Percentiles rank a stretch among this genome's conserved stretches.
Evolutionary conservation across 1,140 invertebrate species (phyloP).

Genomic region (Drosophila takahashii): DNA sequence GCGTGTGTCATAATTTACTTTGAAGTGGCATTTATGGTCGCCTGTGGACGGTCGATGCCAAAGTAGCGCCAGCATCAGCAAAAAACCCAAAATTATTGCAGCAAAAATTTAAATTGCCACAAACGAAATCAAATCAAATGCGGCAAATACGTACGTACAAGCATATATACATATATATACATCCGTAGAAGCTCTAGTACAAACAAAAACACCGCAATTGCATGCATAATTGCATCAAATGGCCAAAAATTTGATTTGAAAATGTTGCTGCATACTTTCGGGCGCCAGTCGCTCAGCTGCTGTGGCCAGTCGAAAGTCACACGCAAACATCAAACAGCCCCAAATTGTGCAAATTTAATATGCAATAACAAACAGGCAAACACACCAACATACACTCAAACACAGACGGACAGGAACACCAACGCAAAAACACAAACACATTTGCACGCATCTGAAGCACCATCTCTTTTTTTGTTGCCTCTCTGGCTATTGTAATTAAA

Average conservation of each 20-base stretch:
- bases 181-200: constrained; percentile 4
- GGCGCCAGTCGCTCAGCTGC: constrained; percentile 45
- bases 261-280: constrained; percentile 67
- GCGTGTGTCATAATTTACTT: constrained; percentile 75
- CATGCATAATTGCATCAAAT: constrained; percentile 82
- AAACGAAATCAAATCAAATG: constrained; percentile 54
- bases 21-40: constrained; percentile 79
- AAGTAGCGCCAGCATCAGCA: constrained; percentile 14
- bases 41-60: constrained; percentile 28
- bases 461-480: constrained; percentile 18
- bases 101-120: constrained; percentile 45
- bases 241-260: constrained; percentile 74
- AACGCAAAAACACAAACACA: constrained; percentile 32
- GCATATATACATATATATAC: constrained; percentile 12
- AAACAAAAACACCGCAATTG: constrained; percentile 64
- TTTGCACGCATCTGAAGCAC: constrained; percentile 61
- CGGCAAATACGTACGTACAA: constrained; percentile 46
- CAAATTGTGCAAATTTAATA: constrained; percentile 76
- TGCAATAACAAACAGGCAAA: constrained; percentile 52
- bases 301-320: constrained; percentile 62
- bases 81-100: constrained; percentile 29
- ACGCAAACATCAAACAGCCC: constrained; percentile 69
- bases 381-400: constrained; percentile 7
- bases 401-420: constrained; percentile 3
- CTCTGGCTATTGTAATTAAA: constrained; percentile 67